Evolutionary conservation across 2,888 invertebrate genomes (phyloP).

Genomic region (Tenthredo notha): DNA sequence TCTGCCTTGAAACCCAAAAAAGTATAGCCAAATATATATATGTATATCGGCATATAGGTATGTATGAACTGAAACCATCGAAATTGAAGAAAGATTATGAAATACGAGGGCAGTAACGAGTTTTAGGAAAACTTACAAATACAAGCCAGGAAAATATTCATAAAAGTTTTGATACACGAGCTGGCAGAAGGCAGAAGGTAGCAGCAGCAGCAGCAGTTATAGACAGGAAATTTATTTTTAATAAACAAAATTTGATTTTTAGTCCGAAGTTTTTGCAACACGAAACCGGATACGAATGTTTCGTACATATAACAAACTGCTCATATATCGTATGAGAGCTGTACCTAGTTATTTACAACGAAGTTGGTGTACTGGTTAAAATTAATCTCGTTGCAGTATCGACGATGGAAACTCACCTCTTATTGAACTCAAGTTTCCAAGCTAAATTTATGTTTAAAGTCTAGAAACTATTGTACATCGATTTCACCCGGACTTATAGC

Average conservation of each 20-base stretch:
- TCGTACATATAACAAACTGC: neutral
- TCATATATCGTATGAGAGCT: neutral
- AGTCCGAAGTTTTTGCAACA: neutral
- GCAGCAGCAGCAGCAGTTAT: conserved; percentile 12
- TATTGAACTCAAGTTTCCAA: conserved; percentile 35
- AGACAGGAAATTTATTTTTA: conserved; percentile 36
- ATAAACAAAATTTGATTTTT: conserved; percentile 26
- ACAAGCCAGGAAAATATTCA: neutral
- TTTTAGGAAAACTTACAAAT: neutral
- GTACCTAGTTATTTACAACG: neutral
- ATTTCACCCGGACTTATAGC: conserved; percentile 47
- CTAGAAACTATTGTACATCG: conserved; percentile 61
- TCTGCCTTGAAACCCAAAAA: too few relatives aligned
- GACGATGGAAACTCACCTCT: neutral
- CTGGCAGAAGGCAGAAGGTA: neutral
- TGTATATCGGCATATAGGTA: too few relatives aligned
- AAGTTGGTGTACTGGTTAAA: neutral
- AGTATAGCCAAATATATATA: too few relatives aligned
- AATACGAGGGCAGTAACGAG: conserved; percentile 36
- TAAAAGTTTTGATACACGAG: conserved; percentile 12
- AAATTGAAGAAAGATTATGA: conserved; percentile 40
- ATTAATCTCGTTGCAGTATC: conserved; percentile 38
- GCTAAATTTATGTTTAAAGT: conserved; percentile 62
- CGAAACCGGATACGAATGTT: neutral
- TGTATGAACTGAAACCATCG: neutral